phyloP scores from a whole-genome alignment of 2,797 vertebrate species.

The Dipus sagitta region DNA sequence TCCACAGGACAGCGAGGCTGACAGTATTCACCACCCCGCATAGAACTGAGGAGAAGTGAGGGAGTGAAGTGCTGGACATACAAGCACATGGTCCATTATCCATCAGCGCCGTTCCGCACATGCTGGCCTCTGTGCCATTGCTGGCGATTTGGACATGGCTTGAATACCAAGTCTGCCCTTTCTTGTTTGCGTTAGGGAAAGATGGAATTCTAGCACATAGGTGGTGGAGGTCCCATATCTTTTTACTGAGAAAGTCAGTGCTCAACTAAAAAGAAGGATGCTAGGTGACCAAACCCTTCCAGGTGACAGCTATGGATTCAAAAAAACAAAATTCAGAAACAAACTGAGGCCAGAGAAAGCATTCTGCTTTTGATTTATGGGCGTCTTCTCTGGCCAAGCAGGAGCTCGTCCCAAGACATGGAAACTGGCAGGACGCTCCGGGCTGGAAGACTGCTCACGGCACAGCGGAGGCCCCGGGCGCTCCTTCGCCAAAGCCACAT shows the following conservation, averaged over 20 bases:
- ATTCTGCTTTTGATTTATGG: neutral
- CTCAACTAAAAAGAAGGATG: neutral
- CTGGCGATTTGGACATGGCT: neutral
- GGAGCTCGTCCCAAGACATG: constrained; percentile 11
- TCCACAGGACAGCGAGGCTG: rapidly evolving
- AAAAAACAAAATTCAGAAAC: constrained; percentile 40
- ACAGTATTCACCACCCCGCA: rapidly evolving
- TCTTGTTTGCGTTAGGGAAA: neutral
- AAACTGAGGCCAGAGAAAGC: neutral
- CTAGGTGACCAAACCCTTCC: neutral
- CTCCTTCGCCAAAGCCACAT: constrained; percentile 10
- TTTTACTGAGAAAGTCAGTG: neutral
- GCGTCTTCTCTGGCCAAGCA: neutral
- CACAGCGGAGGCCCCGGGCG: neutral
- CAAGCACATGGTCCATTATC: rapidly evolving
- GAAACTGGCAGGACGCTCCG: constrained; percentile 14
- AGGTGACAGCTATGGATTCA: neutral
- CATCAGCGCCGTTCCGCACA: rapidly evolving
- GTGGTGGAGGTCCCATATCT: neutral
- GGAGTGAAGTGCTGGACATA: rapidly evolving
- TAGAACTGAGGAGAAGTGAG: neutral
- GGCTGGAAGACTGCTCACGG: constrained; percentile 6
- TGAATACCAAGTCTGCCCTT: neutral
- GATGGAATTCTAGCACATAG: neutral
- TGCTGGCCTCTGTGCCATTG: neutral